Percentiles rank a stretch among this genome's conserved stretches.
These are phyloP conservation scores for Crypturellus undulatus DNA, from an alignment of 2,113 vertebrate species.

Conservation along the genomic window DNA sequence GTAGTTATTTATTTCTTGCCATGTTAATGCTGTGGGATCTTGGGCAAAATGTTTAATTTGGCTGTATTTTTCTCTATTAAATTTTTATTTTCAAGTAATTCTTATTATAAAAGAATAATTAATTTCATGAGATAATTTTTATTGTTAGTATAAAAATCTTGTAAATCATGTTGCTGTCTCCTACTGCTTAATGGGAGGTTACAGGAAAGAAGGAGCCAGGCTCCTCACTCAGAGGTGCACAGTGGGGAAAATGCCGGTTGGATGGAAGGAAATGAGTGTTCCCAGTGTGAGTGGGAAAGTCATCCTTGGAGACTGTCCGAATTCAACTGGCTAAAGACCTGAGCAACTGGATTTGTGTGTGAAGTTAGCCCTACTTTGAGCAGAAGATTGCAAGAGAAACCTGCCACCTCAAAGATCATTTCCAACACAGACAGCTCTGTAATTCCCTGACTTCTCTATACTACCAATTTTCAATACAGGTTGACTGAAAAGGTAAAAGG, in stretches of 20 bases:
- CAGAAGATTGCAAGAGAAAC: neutral
- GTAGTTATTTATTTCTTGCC: slow-evolving; percentile 61
- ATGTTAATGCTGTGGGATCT: slow-evolving; percentile 17
- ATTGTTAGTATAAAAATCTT: neutral
- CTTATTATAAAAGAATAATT: neutral
- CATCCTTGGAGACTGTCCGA: neutral
- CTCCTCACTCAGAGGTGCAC: neutral
- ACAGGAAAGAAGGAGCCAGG: neutral
- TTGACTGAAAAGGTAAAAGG: neutral
- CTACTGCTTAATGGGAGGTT: neutral
- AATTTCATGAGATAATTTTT: neutral
- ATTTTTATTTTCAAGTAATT: neutral
- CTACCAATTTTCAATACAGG: neutral
- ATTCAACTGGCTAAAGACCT: neutral
- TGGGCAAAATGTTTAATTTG: slow-evolving; percentile 33
- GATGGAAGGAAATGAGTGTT: neutral
- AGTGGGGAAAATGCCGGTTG: neutral
- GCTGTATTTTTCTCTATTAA: neutral
- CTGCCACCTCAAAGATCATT: too few species aligned
- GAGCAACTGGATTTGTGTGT: neutral
- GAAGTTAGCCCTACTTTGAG: neutral
- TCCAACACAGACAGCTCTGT: neutral
- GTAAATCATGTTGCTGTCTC: neutral
- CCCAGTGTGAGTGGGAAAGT: neutral
- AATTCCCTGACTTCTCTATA: neutral